A percentile compares a stretch with the other conserved stretches of the same genome.
phyloP scores from a whole-genome alignment of 2,888 invertebrate genomes.

The Drepanosiphum platanoidis region DNA sequence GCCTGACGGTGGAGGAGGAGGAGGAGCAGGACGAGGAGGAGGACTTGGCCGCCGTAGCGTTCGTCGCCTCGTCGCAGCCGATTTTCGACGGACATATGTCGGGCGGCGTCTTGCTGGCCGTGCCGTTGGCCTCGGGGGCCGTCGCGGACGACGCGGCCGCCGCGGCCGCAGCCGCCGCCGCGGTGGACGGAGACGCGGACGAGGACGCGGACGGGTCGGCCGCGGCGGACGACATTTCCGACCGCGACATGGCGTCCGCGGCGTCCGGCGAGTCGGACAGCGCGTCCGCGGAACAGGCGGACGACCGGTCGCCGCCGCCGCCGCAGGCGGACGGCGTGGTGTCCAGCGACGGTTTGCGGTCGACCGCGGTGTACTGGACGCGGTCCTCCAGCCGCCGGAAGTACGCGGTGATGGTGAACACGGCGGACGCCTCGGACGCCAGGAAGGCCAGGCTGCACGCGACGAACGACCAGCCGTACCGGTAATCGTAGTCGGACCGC shows the following conservation, averaged over 20 bases:
- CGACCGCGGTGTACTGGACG: constrained; percentile 55
- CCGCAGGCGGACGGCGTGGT: constrained; percentile 20
- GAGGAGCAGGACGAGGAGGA: background rate
- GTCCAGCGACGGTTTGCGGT: constrained; percentile 54
- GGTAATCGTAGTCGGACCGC: constrained; percentile 68
- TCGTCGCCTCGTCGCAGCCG: constrained; percentile 2
- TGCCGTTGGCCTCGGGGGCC: background rate
- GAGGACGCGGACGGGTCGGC: background rate
- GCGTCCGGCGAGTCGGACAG: background rate
- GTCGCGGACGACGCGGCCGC: background rate
- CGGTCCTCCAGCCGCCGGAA: constrained; percentile 55
- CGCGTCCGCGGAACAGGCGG: constrained; percentile 17
- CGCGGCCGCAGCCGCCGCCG: background rate
- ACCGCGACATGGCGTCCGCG: background rate
- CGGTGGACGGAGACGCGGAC: background rate
- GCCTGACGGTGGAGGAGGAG: background rate
- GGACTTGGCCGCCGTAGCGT: background rate
- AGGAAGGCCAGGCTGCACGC: constrained; percentile 72
- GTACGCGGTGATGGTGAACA: constrained; percentile 63
- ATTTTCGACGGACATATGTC: constrained; percentile 55
- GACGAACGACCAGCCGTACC: constrained; percentile 75
- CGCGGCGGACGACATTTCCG: background rate
- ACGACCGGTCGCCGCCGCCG: constrained; percentile 19
- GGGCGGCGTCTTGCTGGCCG: constrained; percentile 41
- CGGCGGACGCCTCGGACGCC: constrained; percentile 65